Conservation (phyloP, 2,797 vertebrate genomes). For the Xenopus petersii region DNA sequence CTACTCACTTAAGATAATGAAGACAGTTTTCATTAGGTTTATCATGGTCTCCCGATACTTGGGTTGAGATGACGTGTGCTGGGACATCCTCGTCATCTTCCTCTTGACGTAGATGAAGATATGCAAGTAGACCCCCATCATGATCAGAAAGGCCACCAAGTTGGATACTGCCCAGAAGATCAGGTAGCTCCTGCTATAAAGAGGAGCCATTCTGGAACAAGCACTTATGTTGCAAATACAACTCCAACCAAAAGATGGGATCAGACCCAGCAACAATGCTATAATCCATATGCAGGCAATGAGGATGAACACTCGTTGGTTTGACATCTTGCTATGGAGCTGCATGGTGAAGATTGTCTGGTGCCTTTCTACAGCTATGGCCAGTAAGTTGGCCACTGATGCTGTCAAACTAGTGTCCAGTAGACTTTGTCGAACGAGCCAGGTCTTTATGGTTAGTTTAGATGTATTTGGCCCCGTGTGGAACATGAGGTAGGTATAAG, state of each 20-base stretch:
- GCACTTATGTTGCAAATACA: constrained; percentile 73
- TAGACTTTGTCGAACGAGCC: constrained; percentile 86
- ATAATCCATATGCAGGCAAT: constrained; percentile 81
- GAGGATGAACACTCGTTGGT: constrained; percentile 73
- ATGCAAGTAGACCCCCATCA: constrained; percentile 81
- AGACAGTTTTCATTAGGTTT: constrained; percentile 88
- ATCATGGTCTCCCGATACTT: constrained; percentile 82
- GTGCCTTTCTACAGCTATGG: constrained; percentile 87
- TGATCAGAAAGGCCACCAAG: constrained; percentile 83
- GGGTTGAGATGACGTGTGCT: constrained; percentile 77
- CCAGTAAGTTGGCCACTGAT: constrained; percentile 87
- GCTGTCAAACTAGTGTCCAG: constrained; percentile 90
- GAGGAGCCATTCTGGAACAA: constrained; percentile 87
- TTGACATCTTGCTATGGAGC: constrained; percentile 88
- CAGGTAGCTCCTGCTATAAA: constrained; percentile 87
- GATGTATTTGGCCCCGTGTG: constrained; percentile 86
- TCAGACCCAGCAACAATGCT: constrained; percentile 79
- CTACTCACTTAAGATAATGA: constrained; percentile 87
- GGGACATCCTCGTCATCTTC: constrained; percentile 81
- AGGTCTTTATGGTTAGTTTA: constrained; percentile 67
- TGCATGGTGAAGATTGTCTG: constrained; percentile 90
- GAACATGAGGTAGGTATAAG: constrained; percentile 91
- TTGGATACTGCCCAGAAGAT: constrained; percentile 88
- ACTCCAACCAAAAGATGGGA: constrained; percentile 88
- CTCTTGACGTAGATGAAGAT: constrained; percentile 86